phyloP scores from a whole-genome alignment of 2,113 vertebrate genomes.

The Ictalurus punctatus region DNA sequence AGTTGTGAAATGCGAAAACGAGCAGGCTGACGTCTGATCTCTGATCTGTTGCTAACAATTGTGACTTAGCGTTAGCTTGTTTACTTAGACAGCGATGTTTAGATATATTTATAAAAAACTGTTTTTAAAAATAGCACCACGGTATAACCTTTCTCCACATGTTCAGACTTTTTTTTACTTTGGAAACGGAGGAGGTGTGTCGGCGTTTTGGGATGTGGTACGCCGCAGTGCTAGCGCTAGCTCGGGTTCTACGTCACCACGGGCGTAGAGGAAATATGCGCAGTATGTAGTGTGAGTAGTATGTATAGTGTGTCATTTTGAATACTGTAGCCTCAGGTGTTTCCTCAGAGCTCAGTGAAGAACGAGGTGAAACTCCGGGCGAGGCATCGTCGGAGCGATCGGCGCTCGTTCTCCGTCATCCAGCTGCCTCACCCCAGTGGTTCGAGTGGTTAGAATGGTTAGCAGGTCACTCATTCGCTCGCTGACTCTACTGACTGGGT shows the following conservation, averaged over 20 bases:
- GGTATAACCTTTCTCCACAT: too few relatives aligned
- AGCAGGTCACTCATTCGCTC: not conserved
- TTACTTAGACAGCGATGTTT: not conserved
- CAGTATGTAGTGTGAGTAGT: not conserved
- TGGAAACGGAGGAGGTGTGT: too few relatives aligned
- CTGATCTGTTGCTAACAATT: not conserved
- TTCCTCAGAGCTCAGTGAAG: not conserved
- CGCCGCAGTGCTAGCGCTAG: not conserved
- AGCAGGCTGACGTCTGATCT: too few relatives aligned
- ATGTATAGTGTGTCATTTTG: slow-evolving; percentile 41
- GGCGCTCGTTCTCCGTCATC: not conserved
- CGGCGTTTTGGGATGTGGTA: not conserved
- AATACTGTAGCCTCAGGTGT: not conserved
- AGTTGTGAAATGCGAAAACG: too few relatives aligned
- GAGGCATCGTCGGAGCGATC: not conserved
- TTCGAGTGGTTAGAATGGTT: not conserved
- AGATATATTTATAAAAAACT: too few relatives aligned
- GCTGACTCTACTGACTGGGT: not conserved
- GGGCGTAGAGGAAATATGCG: not conserved
- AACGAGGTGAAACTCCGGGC: not conserved
- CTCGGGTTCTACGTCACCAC: not conserved
- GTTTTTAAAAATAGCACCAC: too few relatives aligned
- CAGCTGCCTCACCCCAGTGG: not conserved
- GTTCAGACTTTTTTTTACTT: too few relatives aligned
- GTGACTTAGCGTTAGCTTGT: not conserved